Evolutionary conservation across 1,140 invertebrate genomes (phyloP).

Genomic region (Drosophila teissieri): DNA sequence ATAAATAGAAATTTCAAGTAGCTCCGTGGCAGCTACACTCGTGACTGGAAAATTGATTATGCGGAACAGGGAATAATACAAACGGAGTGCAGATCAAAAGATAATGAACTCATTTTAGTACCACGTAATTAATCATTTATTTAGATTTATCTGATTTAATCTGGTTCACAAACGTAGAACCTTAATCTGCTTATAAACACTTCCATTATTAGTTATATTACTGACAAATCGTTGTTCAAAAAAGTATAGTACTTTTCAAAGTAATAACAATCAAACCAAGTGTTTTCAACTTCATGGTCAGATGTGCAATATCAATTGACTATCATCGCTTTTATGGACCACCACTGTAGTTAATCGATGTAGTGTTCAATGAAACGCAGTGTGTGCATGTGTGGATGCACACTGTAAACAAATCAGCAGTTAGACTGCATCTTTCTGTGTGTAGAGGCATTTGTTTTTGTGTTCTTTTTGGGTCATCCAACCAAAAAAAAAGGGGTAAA

Average conservation of each 20-base stretch:
- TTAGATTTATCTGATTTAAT: background rate
- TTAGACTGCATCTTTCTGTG: slow-evolving; percentile 38
- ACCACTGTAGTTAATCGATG: slow-evolving; percentile 50
- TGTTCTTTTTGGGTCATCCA: slow-evolving; percentile 47
- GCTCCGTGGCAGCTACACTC: slow-evolving; percentile 15
- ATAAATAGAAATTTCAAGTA: slow-evolving; percentile 56
- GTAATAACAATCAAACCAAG: background rate
- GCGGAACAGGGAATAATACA: background rate
- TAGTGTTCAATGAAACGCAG: slow-evolving; percentile 32
- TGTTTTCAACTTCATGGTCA: background rate
- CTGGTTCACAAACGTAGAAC: too few relatives aligned
- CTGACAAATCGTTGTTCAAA: background rate
- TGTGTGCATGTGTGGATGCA: slow-evolving; percentile 13
- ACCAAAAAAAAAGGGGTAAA: slow-evolving; percentile 27
- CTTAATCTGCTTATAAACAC: too few relatives aligned
- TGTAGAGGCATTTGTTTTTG: slow-evolving; percentile 19
- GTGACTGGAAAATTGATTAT: slow-evolving; percentile 24
- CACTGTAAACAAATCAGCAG: slow-evolving; percentile 57
- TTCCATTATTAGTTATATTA: background rate
- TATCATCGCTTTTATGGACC: slow-evolving; percentile 38
- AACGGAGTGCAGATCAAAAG: background rate
- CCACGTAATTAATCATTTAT: background rate
- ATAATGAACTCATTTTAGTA: background rate
- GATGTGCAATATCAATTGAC: slow-evolving; percentile 19
- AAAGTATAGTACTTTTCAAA: background rate